Conservation (phyloP, 2,888 invertebrate species). For the Auanema freiburgensis region DNA sequence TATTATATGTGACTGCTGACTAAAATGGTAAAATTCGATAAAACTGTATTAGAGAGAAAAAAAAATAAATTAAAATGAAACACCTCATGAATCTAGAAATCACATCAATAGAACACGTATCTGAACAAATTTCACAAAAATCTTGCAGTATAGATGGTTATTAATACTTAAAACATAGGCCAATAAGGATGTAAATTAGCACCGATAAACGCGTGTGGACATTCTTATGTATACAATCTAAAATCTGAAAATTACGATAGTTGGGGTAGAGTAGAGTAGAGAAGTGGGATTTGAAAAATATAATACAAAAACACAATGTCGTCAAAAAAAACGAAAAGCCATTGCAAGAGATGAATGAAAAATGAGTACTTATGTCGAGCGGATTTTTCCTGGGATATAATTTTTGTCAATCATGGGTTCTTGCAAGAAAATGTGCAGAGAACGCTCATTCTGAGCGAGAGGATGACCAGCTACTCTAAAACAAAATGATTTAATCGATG, state of each 20-base stretch:
- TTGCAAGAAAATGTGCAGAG: conserved; percentile 98
- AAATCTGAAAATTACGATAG: conserved; percentile 4
- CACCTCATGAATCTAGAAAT: too few species aligned
- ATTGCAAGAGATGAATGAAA: conserved; percentile 5
- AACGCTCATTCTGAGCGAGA: conserved; percentile 95
- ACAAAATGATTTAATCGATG: conserved; percentile 34
- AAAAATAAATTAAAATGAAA: too few species aligned
- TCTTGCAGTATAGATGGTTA: too few species aligned
- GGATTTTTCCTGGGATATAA: conserved; percentile 81
- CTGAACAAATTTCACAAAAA: too few species aligned
- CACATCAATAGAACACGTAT: too few species aligned
- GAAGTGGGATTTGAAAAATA: not conserved
- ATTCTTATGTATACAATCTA: conserved; percentile 1
- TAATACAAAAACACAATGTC: not conserved
- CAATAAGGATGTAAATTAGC: conserved; percentile 3
- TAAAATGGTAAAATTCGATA: too few species aligned
- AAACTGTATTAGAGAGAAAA: too few species aligned
- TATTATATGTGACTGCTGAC: too few species aligned
- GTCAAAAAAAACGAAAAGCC: not conserved
- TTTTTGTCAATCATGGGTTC: conserved; percentile 96
- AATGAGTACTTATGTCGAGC: conserved; percentile 34
- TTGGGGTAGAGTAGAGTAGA: not conserved
- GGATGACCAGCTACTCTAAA: conserved; percentile 94
- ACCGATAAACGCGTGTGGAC: not conserved
- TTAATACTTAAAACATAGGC: too few species aligned